phyloP scores from a whole-genome alignment of 1,140 invertebrate species.

The Daktulosphaira vitifoliae region DNA sequence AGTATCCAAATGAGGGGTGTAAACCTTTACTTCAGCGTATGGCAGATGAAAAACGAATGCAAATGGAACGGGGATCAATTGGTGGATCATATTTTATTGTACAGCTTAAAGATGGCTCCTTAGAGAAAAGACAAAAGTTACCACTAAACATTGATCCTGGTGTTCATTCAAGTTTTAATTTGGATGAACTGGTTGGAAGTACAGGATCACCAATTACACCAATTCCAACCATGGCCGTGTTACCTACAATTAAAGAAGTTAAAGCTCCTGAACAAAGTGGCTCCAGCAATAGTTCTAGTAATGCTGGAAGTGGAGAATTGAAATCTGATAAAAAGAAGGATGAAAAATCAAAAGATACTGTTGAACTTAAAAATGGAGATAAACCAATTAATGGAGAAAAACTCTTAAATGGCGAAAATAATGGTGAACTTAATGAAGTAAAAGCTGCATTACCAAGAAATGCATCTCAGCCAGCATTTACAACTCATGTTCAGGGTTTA shows the following conservation, averaged over 20 bases:
- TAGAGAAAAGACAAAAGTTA: slow-evolving; percentile 76
- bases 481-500: slow-evolving; percentile 64
- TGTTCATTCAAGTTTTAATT: slow-evolving; percentile 80
- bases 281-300: slow-evolving; percentile 48
- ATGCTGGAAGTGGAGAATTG: slow-evolving; percentile 43
- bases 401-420: slow-evolving; percentile 12
- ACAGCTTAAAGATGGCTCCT: slow-evolving; percentile 76
- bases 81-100: slow-evolving; percentile 85
- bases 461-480: slow-evolving; percentile 74
- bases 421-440: slow-evolving; percentile 15
- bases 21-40: slow-evolving; percentile 76
- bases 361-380: slow-evolving; percentile 29
- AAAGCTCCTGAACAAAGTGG: slow-evolving; percentile 59
- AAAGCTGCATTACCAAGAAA: slow-evolving; percentile 56
- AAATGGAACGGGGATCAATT: slow-evolving; percentile 78
- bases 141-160: slow-evolving; percentile 74
- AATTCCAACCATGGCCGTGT: slow-evolving; percentile 72
- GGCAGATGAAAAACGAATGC: slow-evolving; percentile 80
- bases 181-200: slow-evolving; percentile 59
- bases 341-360: slow-evolving; percentile 25
- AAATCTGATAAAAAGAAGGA: slow-evolving; percentile 38
- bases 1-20: slow-evolving; percentile 60
- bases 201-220: slow-evolving; percentile 57
- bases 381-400: slow-evolving; percentile 41
- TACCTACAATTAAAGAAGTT: slow-evolving; percentile 79